These are phyloP conservation scores for Apodemia hepburni DNA, from an alignment of 2,888 invertebrate genomes.

Conservation along the genomic window DNA sequence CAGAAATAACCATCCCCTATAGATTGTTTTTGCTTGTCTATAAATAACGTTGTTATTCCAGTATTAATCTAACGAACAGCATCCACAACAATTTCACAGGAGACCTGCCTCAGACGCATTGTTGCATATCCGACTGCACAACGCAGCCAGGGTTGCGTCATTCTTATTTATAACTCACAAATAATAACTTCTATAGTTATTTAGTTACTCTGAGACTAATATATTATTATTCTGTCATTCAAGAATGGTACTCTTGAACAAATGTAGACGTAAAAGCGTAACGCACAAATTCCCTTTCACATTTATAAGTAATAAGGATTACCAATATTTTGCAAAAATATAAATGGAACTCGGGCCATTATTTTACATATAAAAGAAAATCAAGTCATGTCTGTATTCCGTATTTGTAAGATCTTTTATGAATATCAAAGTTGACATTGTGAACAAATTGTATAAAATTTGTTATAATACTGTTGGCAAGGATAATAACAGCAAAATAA, in stretches of 20 bases:
- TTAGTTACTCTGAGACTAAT: no score
- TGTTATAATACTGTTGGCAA: not conserved
- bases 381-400: not conserved
- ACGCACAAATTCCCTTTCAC: no score
- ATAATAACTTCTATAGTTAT: no score
- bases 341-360: no score
- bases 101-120: constrained; percentile 2
- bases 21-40: not conserved
- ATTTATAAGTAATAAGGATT: no score
- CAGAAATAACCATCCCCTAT: no score
- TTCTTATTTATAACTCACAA: not conserved
- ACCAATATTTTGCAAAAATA: no score
- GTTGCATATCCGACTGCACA: constrained; percentile 15
- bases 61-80: not conserved
- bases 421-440: not conserved
- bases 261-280: no score
- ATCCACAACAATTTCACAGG: constrained; percentile 6
- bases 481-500: not conserved
- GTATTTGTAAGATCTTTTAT: not conserved
- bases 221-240: no score
- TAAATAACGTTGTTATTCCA: not conserved
- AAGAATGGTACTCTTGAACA: no score
- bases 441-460: constrained; percentile 2
- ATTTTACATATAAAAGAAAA: constrained; percentile 2
- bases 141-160: constrained; percentile 17